Base-by-base conservation (phyloP, 2,113 vertebrate genomes). In the Nerophis lumbriciformis region DNA sequence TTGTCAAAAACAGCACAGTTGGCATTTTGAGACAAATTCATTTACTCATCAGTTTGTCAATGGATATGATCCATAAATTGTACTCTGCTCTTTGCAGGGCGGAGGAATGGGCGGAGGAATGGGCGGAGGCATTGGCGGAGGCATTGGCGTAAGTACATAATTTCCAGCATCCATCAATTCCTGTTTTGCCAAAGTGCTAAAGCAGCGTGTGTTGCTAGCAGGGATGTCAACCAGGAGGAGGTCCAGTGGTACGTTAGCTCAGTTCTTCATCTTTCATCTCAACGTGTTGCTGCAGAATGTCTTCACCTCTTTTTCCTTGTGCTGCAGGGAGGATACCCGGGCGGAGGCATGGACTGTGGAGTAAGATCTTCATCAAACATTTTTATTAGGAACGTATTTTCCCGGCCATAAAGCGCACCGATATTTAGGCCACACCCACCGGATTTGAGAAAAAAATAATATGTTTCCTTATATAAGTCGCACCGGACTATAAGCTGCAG, bases 1-100 rank as follows among this genome's bases (percentile, higher is more conserved):
- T 21, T 19, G 3, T 50, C 49, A 50, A 9, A 1, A 19, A 50
- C n/a, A 4, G 16, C 8, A 3, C 4, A 3, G 6, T 9, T n/a
- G 15, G n/a, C 19, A 21, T 52, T 19, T 21, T 1, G 28, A 28
- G 28, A 28, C 38, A 45, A 12, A 11, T 11, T 45, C 12, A 45
- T 45, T 12, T 11, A 5, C 10, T 11, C 11, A 11, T 45, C 11
- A 4, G 42, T 45, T 45, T 11, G 42, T 5, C 42, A 45, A 11
- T 45, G 4, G 42, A 45, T 11, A 5, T 11, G 10, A 6, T 12
- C 42, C 3, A 5, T 45, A 45, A 35, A 35, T 2, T 10, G n/a
- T 8, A 56, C 36, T 56, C 6, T 38, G 4, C 8, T 50, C 10
- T 48, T 76, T 78, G 62, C 35, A 83, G 82, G 84, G 67, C 9